Conservation (phyloP, 1,140 invertebrate genomes). For the Andricus grossulariae region DNA sequence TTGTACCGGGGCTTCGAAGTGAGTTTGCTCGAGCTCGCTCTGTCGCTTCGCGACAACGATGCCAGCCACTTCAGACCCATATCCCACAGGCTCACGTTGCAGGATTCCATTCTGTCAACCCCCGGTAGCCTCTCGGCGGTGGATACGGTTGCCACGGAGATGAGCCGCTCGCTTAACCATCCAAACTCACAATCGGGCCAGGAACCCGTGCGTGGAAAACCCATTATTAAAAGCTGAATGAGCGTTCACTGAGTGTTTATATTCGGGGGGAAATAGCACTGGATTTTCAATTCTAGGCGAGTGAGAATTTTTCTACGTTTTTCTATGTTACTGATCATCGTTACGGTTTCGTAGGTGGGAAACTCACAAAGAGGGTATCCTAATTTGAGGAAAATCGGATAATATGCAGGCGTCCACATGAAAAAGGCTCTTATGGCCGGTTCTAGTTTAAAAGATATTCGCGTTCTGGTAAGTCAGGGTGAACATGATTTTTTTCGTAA, state of each 20-base stretch:
- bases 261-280: too few species aligned
- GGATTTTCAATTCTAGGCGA: too few species aligned
- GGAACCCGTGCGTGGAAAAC: constrained; percentile 55
- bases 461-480: too few species aligned
- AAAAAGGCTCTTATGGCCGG: too few species aligned
- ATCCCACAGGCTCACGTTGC: constrained; percentile 55
- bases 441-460: too few species aligned
- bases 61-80: constrained; percentile 62
- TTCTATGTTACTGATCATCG: too few species aligned
- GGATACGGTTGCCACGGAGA: constrained; percentile 65
- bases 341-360: too few species aligned
- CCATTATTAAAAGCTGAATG: constrained; percentile 66
- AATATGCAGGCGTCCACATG: too few species aligned
- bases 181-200: constrained; percentile 53
- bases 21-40: constrained; percentile 57
- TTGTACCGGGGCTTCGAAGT: constrained; percentile 49
- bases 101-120: constrained; percentile 49
- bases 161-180: constrained; percentile 60
- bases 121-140: constrained; percentile 36
- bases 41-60: constrained; percentile 58
- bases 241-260: constrained; percentile 26
- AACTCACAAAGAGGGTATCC: too few species aligned
- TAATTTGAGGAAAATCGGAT: too few species aligned
- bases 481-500: too few species aligned
- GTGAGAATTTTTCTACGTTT: too few species aligned